These are phyloP conservation scores for Hippocampus guttulatus DNA, from an alignment of 2,113 vertebrate species.

Conservation along the genomic window DNA sequence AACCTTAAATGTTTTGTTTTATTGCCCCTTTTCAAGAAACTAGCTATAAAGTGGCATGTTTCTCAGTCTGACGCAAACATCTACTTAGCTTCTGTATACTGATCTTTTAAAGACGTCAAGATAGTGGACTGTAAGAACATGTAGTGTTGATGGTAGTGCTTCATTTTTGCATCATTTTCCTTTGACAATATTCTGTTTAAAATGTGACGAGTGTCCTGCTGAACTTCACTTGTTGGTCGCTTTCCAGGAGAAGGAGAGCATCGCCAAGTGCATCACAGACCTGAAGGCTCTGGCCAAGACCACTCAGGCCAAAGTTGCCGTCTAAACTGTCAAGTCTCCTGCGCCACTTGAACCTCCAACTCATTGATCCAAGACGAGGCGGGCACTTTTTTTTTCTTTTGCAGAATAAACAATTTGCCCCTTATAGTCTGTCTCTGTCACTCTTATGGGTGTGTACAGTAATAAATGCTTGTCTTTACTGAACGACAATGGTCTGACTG, in stretches of 20 bases:
- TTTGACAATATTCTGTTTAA: neutral
- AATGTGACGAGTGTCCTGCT: too few relatives aligned
- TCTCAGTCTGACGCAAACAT: too few relatives aligned
- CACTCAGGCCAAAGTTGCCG: slow-evolving; percentile 62
- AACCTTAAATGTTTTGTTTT: too few relatives aligned
- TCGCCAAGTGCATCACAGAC: slow-evolving; percentile 90
- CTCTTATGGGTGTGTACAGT: slow-evolving; percentile 68
- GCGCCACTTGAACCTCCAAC: slow-evolving; percentile 16
- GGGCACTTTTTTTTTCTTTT: slow-evolving; percentile 46
- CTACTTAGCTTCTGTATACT: too few relatives aligned
- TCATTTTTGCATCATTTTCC: neutral
- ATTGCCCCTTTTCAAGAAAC: too few relatives aligned
- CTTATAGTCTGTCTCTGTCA: slow-evolving; percentile 56
- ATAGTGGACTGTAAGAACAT: neutral
- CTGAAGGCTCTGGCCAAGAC: slow-evolving; percentile 82
- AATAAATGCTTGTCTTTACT: slow-evolving; percentile 71
- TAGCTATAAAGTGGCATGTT: too few relatives aligned
- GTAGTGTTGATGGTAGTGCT: neutral
- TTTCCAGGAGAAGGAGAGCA: slow-evolving; percentile 89
- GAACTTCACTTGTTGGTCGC: slow-evolving; percentile 13
- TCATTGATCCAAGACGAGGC: slow-evolving; percentile 41
- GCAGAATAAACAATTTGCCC: slow-evolving; percentile 62
- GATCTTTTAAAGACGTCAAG: too few relatives aligned
- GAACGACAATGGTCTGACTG: slow-evolving; percentile 17
- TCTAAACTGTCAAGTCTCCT: slow-evolving; percentile 40